Conservation (phyloP, 2,113 vertebrate species). For the Elgaria multicarinata region DNA sequence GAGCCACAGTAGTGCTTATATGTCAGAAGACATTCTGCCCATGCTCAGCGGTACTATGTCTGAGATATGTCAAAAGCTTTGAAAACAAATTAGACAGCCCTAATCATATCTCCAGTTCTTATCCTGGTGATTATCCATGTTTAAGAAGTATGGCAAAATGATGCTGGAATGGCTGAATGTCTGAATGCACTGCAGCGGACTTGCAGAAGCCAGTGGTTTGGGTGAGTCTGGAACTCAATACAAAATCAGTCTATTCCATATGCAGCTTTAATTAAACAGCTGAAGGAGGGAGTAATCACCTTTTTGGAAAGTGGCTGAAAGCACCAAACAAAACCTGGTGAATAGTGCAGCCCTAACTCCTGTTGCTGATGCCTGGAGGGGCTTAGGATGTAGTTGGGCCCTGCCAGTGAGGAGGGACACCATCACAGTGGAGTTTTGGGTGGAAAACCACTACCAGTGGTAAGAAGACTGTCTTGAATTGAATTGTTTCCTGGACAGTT, state of each 20-base stretch:
- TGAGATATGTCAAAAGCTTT: background rate
- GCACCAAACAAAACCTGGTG: background rate
- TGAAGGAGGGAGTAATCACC: background rate
- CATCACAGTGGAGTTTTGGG: no score
- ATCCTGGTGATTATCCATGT: background rate
- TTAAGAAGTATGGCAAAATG: background rate
- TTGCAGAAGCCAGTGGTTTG: background rate
- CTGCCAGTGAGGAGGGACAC: no score
- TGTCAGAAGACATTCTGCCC: background rate
- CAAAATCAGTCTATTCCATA: background rate
- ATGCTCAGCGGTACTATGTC: background rate
- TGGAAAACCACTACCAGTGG: no score
- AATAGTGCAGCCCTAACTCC: no score
- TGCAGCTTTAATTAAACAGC: background rate
- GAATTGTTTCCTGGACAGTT: no score
- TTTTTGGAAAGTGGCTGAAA: background rate
- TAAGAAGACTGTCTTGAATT: no score
- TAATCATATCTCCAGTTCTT: background rate
- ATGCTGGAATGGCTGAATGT: background rate
- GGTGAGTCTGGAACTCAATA: background rate
- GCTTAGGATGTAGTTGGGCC: background rate
- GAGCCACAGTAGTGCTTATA: background rate
- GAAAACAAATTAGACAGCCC: background rate
- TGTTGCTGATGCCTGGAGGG: no score
- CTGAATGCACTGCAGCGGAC: background rate